These are phyloP conservation scores for Iguana delicatissima DNA, from an alignment of 2,797 vertebrate species.

Conservation along the genomic window DNA sequence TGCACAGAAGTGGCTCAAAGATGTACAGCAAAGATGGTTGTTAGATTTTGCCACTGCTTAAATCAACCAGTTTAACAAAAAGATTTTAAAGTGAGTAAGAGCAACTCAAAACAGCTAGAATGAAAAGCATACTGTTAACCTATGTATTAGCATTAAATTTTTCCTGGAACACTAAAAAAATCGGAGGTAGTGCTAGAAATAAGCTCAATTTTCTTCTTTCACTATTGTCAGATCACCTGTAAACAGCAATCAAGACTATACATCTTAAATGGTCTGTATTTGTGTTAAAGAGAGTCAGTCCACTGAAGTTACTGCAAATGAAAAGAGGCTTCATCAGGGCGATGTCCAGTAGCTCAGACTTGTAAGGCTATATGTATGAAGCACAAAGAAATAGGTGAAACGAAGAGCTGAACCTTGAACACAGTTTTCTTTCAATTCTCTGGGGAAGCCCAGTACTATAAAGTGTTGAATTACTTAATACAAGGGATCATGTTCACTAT, in stretches of 20 bases:
- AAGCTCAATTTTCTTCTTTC: constrained; percentile 24
- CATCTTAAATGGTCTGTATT: constrained; percentile 78
- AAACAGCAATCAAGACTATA: constrained; percentile 85
- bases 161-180: not conserved
- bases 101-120: not conserved
- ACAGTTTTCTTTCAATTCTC: constrained; percentile 83
- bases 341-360: constrained; percentile 79
- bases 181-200: constrained; percentile 38
- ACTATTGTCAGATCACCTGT: not conserved
- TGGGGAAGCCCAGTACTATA: constrained; percentile 84
- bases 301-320: constrained; percentile 82
- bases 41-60: not conserved
- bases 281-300: constrained; percentile 80
- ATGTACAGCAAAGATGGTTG: not conserved
- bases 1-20: not conserved
- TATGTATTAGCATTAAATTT: not conserved
- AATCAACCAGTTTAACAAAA: not conserved
- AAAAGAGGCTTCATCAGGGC: constrained; percentile 68
- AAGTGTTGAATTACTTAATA: constrained; percentile 86
- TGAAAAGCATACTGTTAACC: not conserved
- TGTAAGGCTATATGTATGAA: constrained; percentile 75
- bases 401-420: constrained; percentile 72
- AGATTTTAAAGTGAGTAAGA: not conserved
- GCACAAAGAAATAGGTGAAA: constrained; percentile 83
- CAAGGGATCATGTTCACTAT: constrained; percentile 88